Evolutionary conservation across 2,113 vertebrate species (phyloP).

Genomic region (Phyllostomus hastatus): DNA sequence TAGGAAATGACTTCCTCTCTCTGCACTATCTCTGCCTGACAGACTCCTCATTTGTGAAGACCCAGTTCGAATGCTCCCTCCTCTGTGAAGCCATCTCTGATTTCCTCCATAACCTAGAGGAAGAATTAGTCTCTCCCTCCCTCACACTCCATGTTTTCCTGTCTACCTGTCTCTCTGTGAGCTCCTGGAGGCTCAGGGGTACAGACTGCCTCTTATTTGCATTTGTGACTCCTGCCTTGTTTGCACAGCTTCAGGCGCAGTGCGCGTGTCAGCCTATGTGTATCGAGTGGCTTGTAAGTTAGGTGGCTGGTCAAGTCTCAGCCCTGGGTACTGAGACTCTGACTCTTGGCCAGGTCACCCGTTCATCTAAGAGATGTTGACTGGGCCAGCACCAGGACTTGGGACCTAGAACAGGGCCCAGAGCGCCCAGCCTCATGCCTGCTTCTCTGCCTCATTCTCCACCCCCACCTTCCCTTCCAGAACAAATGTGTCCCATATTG

Average conservation of each 20-base stretch:
- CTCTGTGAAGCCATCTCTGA: background rate
- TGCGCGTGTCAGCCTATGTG: accelerated
- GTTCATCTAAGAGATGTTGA: background rate
- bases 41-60: background rate
- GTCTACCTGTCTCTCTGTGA: background rate
- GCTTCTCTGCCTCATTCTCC: background rate
- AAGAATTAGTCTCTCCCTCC: background rate
- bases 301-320: background rate
- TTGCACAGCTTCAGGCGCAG: accelerated
- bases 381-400: background rate
- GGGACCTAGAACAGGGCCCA: background rate
- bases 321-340: background rate
- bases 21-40: background rate
- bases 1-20: background rate
- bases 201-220: background rate
- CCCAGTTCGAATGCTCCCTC: background rate
- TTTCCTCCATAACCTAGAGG: background rate
- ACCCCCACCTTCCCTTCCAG: slow-evolving; percentile 74
- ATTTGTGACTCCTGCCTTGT: background rate
- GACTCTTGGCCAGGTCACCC: background rate
- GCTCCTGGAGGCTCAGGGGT: background rate
- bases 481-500: slow-evolving; percentile 97
- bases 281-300: background rate
- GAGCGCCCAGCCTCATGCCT: accelerated
- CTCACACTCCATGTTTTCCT: accelerated